Conservation (phyloP, 1,140 invertebrate species). For the Drosophila mauritiana region DNA sequence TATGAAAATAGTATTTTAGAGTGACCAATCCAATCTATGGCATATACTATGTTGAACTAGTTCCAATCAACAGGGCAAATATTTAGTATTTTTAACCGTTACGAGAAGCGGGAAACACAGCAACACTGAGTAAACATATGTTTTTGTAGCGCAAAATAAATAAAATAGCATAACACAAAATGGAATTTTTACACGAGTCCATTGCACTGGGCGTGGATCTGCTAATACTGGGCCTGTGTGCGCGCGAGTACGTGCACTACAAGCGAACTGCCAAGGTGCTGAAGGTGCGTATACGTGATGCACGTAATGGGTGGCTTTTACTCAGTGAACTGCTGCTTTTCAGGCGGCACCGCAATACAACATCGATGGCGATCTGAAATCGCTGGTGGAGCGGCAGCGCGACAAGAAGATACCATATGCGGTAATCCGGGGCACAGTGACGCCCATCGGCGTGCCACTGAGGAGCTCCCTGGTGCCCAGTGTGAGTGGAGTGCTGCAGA, state of each 20-base stretch:
- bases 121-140: conserved; percentile 19
- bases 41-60: neutral
- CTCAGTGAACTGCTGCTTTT: conserved; percentile 8
- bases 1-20: neutral
- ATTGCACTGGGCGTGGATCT: conserved; percentile 90
- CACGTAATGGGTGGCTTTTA: conserved; percentile 1
- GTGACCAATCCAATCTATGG: neutral
- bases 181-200: conserved; percentile 86
- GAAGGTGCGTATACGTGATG: conserved; percentile 85
- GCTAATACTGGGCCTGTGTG: conserved; percentile 89
- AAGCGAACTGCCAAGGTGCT: conserved; percentile 88
- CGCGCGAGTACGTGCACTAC: conserved; percentile 89
- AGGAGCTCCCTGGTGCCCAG: conserved; percentile 88
- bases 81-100: neutral
- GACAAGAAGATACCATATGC: conserved; percentile 89
- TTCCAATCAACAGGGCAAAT: neutral
- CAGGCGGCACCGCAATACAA: conserved; percentile 89
- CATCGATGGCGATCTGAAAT: conserved; percentile 87
- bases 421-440: conserved; percentile 89
- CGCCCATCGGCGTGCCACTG: conserved; percentile 90
- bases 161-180: conserved; percentile 20
- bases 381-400: conserved; percentile 86
- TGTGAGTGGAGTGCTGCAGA: conserved; percentile 90
- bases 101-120: conserved; percentile 1
- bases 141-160: conserved; percentile 24